Evolutionary conservation across 2,888 invertebrate genomes (phyloP).

Genomic region (Tromatobia lineatoria): DNA sequence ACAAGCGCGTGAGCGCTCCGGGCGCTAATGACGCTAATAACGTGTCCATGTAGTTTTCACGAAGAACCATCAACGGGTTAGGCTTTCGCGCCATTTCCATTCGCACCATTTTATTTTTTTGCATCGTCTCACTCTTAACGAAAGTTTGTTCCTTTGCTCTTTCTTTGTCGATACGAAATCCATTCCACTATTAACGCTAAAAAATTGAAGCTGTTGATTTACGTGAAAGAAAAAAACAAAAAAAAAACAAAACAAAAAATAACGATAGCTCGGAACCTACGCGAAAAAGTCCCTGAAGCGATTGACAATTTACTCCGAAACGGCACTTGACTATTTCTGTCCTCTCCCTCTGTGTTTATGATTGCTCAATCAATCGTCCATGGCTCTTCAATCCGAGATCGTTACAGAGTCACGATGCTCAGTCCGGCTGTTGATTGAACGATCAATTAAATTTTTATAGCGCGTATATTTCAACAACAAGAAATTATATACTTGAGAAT

Average conservation of each 20-base stretch:
- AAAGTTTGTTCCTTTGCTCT: neutral
- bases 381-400: constrained; percentile 16
- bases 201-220: constrained; percentile 41
- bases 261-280: constrained; percentile 8
- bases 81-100: constrained; percentile 16
- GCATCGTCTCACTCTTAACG: neutral
- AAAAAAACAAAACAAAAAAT: neutral
- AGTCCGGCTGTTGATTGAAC: constrained; percentile 14
- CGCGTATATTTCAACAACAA: neutral
- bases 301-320: constrained; percentile 51
- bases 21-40: constrained; percentile 56
- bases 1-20: constrained; percentile 31
- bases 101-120: constrained; percentile 9
- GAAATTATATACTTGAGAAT: constrained; percentile 1
- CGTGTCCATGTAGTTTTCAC: constrained; percentile 23
- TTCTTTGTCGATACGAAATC: neutral
- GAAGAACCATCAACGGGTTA: constrained; percentile 26
- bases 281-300: constrained; percentile 41
- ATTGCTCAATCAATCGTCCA: constrained; percentile 57
- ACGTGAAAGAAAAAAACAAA: neutral
- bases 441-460: constrained; percentile 22
- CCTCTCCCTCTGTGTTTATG: constrained; percentile 28
- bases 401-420: constrained; percentile 1
- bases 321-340: constrained; percentile 28
- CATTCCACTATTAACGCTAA: neutral